Evolutionary conservation across 92 coral and sea anemone species (phyloP), one percentile per base, ranked within the genome.

Genomic region (Isaurus tuberculatus): DNA sequence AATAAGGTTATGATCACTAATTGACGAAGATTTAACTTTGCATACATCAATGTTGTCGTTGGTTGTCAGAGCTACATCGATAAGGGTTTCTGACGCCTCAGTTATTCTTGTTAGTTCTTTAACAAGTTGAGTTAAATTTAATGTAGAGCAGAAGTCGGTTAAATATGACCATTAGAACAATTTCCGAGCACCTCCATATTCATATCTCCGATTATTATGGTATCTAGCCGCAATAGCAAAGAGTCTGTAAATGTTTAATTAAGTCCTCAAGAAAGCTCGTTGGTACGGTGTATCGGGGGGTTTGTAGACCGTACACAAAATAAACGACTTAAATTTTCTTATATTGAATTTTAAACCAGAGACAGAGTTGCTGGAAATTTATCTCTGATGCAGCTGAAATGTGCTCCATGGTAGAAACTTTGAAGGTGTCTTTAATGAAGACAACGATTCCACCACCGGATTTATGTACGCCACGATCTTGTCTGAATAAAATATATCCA

Each of bases 311-410:
- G 87, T 80, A 71, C 89, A 89, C 25, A 85, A 70, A 37, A 85
- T 32, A 70, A 84, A 88, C 25, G 91, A 78, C 70, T 88, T 84
- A 27, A 55, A 53, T 29, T n/a, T 85, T 84, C 67, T 85, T 75
- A 78, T 79, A 65, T 60, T 86, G 90, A 22, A 90, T 87, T 36
- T 72, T 86, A 32, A 89, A 75, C 92, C 92, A 80, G 36, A 89
- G 86, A 90, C 92, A 80, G 36, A 89, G 86, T 79, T 85, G 89
- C 73, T 90, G 93, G 73, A 86, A 90, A 58, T 72, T 84, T 30
- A 64, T 27, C 60, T 88, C 91, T 10, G 85, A 61, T 19, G 79
- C 79, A 46, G 80, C n/a, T 20, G 85, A 84, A 37, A 49, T 43
- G 44, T 19, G 80, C 15, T 44, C 86, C 79, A 65, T 40, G 46